A percentile compares a stretch with the other conserved stretches of the same genome.
Conservation (phyloP, 2,888 invertebrate genomes). For the Notodonta ziczac region DNA sequence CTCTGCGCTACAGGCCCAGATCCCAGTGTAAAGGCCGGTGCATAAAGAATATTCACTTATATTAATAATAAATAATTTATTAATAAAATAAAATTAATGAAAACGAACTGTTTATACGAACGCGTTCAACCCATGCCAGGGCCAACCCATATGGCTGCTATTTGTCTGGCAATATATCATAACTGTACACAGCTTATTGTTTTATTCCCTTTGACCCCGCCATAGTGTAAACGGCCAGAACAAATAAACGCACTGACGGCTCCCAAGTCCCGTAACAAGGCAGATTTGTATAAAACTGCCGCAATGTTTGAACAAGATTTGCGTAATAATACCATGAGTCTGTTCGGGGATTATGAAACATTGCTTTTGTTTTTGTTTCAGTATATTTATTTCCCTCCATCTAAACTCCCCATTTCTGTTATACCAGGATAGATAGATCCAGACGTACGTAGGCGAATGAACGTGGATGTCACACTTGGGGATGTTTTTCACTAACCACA, state of each 20-base stretch:
- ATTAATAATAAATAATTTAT: too few species aligned
- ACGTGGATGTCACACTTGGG: too few species aligned
- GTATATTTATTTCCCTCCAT: neutral
- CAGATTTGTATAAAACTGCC: neutral
- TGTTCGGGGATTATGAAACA: neutral
- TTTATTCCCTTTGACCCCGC: constrained; percentile 32
- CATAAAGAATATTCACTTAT: too few species aligned
- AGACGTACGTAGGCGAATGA: too few species aligned
- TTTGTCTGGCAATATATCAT: constrained; percentile 2
- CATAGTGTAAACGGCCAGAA: constrained; percentile 19
- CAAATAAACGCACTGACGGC: constrained; percentile 27
- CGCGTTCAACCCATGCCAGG: too few species aligned
- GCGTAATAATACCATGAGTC: constrained; percentile 3
- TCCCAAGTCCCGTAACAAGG: constrained; percentile 7
- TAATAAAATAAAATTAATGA: too few species aligned
- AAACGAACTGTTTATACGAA: too few species aligned
- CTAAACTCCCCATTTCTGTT: too few species aligned
- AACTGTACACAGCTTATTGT: constrained; percentile 17
- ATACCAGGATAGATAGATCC: too few species aligned
- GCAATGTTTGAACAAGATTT: constrained; percentile 5
- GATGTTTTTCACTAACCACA: too few species aligned
- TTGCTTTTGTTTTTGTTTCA: neutral
- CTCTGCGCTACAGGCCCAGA: too few species aligned
- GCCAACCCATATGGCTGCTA: neutral
- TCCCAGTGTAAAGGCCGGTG: too few species aligned